Conservation (phyloP, 1,140 invertebrate species). For the Orius insidiosus region DNA sequence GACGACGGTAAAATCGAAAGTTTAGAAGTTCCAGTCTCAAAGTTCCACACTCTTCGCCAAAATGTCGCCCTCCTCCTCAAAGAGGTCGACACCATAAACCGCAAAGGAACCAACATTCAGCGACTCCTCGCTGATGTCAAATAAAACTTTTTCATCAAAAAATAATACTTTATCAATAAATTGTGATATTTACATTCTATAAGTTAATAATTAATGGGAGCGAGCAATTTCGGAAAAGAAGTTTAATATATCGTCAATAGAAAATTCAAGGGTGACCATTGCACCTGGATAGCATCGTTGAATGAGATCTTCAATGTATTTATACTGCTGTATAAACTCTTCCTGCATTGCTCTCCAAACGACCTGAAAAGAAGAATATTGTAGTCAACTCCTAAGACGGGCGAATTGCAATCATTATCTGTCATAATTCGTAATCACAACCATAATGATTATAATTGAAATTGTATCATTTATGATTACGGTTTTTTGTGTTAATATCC, state of each 20-base stretch:
- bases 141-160: no score
- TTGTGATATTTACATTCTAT: background rate
- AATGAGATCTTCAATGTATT: constrained; percentile 82
- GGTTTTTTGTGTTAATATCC: no score
- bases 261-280: constrained; percentile 86
- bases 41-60: constrained; percentile 18
- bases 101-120: constrained; percentile 16
- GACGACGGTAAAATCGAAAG: constrained; percentile 14
- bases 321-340: constrained; percentile 95
- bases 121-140: constrained; percentile 6
- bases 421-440: no score
- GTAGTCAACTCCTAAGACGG: no score
- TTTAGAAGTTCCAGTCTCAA: constrained; percentile 17
- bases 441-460: no score
- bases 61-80: constrained; percentile 18
- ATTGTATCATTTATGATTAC: no score
- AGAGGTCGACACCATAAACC: constrained; percentile 17
- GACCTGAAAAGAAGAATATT: constrained; percentile 59
- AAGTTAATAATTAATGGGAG: constrained; percentile 51
- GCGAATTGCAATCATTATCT: no score
- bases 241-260: constrained; percentile 80
- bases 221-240: constrained; percentile 98
- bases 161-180: no score
- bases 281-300: constrained; percentile 92
- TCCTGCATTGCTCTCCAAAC: constrained; percentile 99